These are phyloP conservation scores for Sitobion miscanthi DNA, from an alignment of 1,140 invertebrate species.

Conservation along the genomic window DNA sequence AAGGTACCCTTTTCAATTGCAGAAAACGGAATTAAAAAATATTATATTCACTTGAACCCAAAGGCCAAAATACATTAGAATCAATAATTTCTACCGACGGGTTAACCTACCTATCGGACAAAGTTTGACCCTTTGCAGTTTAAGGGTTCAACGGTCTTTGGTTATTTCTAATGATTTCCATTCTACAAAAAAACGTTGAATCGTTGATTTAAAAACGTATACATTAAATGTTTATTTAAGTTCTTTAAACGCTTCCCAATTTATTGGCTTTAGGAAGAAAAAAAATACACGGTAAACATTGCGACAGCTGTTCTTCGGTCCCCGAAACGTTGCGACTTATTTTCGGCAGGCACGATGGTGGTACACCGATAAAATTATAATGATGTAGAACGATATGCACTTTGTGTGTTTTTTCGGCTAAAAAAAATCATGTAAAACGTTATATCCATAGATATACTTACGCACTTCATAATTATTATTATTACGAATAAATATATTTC, in stretches of 20 bases:
- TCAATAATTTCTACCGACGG: neutral
- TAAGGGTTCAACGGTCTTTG: neutral
- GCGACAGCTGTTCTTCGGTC: neutral
- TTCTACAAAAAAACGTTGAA: neutral
- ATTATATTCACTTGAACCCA: neutral
- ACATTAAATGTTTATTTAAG: neutral
- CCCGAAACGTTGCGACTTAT: neutral
- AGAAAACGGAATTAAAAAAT: neutral
- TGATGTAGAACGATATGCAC: neutral
- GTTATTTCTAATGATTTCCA: conserved; percentile 1
- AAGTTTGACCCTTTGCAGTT: neutral
- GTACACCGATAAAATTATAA: neutral
- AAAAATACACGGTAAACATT: neutral
- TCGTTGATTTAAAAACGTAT: neutral
- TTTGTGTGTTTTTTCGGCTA: neutral
- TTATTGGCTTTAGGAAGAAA: neutral
- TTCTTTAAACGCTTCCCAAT: neutral
- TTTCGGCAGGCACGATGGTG: neutral
- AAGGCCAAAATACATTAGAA: conserved; percentile 4
- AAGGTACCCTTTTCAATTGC: neutral
- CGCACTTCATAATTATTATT: neutral
- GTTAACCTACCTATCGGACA: neutral
- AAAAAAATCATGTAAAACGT: neutral
- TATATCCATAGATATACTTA: neutral
- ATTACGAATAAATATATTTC: neutral